Conservation (phyloP, 2,113 vertebrate species). For the Tychaedon coryphoeus region DNA sequence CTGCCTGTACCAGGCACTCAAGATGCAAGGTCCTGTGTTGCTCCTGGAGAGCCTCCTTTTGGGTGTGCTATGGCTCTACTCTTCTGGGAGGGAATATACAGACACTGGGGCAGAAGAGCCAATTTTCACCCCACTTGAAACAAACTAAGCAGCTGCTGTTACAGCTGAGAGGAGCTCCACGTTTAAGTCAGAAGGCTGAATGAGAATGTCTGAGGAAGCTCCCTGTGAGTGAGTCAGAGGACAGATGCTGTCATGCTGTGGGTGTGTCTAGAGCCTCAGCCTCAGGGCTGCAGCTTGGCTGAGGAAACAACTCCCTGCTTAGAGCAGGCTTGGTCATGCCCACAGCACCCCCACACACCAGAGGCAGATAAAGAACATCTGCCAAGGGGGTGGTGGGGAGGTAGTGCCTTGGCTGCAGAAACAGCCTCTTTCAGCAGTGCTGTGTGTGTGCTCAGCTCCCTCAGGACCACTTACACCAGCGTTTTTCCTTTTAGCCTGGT, state of each 20-base stretch:
- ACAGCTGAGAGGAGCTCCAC: not conserved
- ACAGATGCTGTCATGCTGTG: not conserved
- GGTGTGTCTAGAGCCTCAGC: not conserved
- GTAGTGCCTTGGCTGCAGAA: not conserved
- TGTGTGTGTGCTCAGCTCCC: not conserved
- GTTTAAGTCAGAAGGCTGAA: not conserved
- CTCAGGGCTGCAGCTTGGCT: not conserved
- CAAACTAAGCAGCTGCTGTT: not conserved
- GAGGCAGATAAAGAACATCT: not conserved
- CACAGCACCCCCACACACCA: not conserved
- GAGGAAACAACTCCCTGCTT: not conserved
- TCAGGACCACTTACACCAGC: not conserved
- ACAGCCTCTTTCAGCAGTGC: not conserved
- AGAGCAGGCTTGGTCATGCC: rapidly evolving
- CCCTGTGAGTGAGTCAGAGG: not conserved
- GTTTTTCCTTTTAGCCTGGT: not conserved
- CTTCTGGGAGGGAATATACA: not conserved
- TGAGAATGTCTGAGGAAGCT: not conserved
- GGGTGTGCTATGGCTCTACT: not conserved
- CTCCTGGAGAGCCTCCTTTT: not conserved
- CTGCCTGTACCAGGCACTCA: not conserved
- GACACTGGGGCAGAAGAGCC: not conserved
- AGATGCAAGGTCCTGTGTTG: not conserved
- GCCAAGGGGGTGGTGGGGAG: not conserved
- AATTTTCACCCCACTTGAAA: not conserved